Conservation (phyloP, 2,797 vertebrate genomes). For the Lemur catta region DNA sequence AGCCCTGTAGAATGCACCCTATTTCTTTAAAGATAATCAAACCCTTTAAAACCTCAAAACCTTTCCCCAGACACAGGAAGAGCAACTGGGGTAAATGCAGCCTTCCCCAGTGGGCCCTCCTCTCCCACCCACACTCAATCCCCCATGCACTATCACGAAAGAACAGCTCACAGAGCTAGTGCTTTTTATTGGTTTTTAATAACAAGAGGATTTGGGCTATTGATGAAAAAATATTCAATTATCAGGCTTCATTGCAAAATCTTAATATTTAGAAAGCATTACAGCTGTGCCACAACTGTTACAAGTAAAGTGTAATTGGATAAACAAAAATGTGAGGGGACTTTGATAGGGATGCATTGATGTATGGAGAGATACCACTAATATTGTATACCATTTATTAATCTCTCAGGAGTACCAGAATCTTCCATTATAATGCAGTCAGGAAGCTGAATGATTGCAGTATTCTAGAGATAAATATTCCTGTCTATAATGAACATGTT, state of each 20-base stretch:
- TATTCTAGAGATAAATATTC: neutral
- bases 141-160: neutral
- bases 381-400: neutral
- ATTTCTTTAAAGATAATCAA: conserved; percentile 76
- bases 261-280: neutral
- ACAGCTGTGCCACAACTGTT: neutral
- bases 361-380: neutral
- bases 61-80: conserved; percentile 79
- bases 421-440: neutral
- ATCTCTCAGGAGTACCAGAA: conserved; percentile 23
- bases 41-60: conserved; percentile 76
- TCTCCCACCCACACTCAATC: conserved; percentile 38
- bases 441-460: neutral
- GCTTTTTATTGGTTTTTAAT: conserved; percentile 6
- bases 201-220: neutral
- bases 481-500: neutral
- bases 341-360: neutral
- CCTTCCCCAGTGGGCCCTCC: conserved; percentile 9
- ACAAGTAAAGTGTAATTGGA: neutral
- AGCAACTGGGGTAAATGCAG: conserved; percentile 69
- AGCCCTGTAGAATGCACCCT: conserved; percentile 48
- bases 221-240: neutral
- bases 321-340: neutral
- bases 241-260: neutral
- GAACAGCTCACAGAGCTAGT: neutral